A percentile compares a stretch with the other conserved stretches of the same genome.
Conservation (phyloP, 53 echinoderm and acorn worm species). For the Echinometra lucunter region DNA sequence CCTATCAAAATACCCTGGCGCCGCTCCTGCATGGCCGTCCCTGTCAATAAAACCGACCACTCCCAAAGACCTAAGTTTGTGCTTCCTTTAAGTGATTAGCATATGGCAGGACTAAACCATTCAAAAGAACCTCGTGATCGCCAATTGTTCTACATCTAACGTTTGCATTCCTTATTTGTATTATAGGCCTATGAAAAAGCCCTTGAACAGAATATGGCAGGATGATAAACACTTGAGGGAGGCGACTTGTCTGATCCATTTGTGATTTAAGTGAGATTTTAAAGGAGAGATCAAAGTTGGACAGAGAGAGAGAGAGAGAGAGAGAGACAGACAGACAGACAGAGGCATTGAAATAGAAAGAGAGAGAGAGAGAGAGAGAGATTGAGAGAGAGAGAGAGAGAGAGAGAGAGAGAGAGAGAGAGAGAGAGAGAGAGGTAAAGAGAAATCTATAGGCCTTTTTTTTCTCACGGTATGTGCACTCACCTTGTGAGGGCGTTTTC, state of each 20-base stretch:
- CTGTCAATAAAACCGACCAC: too few species aligned
- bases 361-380: slow-evolving; percentile 11
- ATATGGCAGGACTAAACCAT: not conserved
- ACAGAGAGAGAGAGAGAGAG: not conserved
- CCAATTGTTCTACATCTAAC: not conserved
- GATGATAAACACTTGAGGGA: not conserved
- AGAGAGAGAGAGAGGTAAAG: not conserved
- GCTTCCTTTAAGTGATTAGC: too few species aligned
- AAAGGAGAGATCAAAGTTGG: too few species aligned
- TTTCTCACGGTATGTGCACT: too few species aligned
- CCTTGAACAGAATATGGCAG: not conserved
- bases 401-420: not conserved
- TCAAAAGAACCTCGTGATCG: not conserved
- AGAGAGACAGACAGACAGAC: not conserved
- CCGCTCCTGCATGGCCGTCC: too few species aligned
- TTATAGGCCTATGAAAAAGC: not conserved
- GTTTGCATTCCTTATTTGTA: not conserved
- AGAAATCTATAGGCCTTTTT: too few species aligned
- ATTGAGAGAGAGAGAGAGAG: not conserved
- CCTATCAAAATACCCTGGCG: too few species aligned
- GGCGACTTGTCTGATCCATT: not conserved
- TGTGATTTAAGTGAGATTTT: not conserved
- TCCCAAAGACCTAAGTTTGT: too few species aligned
- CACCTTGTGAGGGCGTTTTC: too few species aligned
- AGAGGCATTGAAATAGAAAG: too few species aligned